Conservation (phyloP, 2,113 vertebrate species). For the Macheiramphus alcinus region DNA sequence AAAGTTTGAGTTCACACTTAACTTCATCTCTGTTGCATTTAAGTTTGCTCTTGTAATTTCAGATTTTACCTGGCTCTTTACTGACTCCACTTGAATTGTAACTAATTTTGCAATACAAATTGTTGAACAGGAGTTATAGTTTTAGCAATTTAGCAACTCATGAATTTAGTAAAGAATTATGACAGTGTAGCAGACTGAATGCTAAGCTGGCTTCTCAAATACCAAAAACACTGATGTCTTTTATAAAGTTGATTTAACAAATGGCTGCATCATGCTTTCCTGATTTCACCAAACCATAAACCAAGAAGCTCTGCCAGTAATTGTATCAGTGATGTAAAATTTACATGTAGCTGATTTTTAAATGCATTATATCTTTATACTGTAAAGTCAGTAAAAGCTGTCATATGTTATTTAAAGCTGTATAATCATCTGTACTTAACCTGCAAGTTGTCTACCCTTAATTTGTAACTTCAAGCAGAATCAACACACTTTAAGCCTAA, state of each 20-base stretch:
- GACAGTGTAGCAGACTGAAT: not conserved
- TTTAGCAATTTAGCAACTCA: not conserved
- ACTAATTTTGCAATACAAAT: not conserved
- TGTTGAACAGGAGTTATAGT: not conserved
- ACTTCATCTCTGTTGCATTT: not conserved
- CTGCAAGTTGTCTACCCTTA: not conserved
- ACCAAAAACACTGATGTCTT: not conserved
- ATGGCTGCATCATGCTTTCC: not conserved
- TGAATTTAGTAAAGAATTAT: not conserved
- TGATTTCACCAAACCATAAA: not conserved
- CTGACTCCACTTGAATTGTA: not conserved
- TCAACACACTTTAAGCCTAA: not conserved
- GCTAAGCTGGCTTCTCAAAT: not conserved
- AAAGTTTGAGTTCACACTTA: not conserved
- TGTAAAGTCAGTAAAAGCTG: not conserved
- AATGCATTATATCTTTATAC: not conserved
- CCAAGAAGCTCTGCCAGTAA: not conserved
- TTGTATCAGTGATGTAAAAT: not conserved
- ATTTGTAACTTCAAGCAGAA: not conserved
- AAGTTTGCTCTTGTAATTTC: not conserved
- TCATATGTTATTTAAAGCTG: not conserved
- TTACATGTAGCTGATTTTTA: not conserved
- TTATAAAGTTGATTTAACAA: not conserved
- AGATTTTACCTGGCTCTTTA: not conserved
- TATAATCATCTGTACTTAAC: not conserved